Evolutionary conservation across 2,797 vertebrate species (phyloP), one percentile per base, ranked within the genome.

Genomic region (Myotis pilosus): DNA sequence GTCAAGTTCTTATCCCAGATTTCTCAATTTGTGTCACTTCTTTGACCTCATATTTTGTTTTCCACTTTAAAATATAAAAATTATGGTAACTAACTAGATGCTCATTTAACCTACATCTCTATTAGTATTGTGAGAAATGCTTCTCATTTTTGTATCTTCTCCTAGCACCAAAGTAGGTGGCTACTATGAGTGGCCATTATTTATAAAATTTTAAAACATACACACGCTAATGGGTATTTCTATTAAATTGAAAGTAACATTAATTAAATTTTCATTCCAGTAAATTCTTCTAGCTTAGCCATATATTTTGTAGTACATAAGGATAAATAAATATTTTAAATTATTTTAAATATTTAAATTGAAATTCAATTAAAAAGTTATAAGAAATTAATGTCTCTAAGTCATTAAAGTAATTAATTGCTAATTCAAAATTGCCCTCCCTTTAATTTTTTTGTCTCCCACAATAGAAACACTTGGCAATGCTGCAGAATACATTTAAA

Each of bases 341-440:
- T 86, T 86, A 66, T 95, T 78, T 79, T 81, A 41, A 80, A 64
- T 66, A 80, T 74, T 84, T 36, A 44, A 80, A 84, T 25, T 92
- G 38, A 95, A 93, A 80, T 69, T 68, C 10, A 53, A 51, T n/a
- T 15, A 15, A 91, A 93, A 93, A 41, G 8, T 16, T 62, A n/a
- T 41, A 94, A 86, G 11, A 68, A 76, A 30, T 60, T 19, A 47
- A 15, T 72, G 36, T 86, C 6, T 38, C 19, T 44, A 51, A 13
- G 16, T 69, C 8, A 91, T 25, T 92, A n/a, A 78, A 55, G 2
- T 33, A 82, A 86, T 30, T 23, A 82, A 64, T 64, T 74, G 9
- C 23, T 55, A 91, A 51, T 66, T 91, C 13, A 86, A 8, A 90
- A 55, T 44, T 69, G 81, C 69, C 9, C 2, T 49, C 6, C 30